Conservation (phyloP, 2,888 invertebrate species). For the Clusia tigrina region DNA sequence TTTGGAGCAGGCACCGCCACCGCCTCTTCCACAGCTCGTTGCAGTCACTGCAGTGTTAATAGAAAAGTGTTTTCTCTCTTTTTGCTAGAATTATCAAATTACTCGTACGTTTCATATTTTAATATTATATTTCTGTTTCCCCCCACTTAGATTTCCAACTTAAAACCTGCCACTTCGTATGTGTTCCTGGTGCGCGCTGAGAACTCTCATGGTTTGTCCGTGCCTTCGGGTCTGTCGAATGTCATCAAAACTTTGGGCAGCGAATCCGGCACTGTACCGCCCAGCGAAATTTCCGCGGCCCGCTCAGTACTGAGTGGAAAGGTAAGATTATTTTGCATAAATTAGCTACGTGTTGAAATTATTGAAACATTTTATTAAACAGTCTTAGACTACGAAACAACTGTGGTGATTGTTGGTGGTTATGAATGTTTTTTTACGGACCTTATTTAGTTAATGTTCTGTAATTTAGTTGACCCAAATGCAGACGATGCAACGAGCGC, state of each 20-base stretch:
- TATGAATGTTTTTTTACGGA: too few relatives aligned
- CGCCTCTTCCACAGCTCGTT: neutral
- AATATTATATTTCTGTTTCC: slow-evolving; percentile 16
- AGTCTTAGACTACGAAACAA: too few relatives aligned
- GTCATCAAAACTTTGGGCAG: slow-evolving; percentile 71
- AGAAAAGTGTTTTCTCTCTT: neutral
- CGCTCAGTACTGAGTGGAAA: slow-evolving; percentile 62
- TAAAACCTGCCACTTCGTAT: slow-evolving; percentile 83
- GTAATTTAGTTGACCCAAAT: too few relatives aligned
- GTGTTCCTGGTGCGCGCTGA: slow-evolving; percentile 86
- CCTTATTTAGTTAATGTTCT: too few relatives aligned
- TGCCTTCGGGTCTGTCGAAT: slow-evolving; percentile 80
- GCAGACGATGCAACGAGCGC: too few relatives aligned
- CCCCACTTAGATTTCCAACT: slow-evolving; percentile 67
- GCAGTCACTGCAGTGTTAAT: neutral
- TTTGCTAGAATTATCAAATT: neutral
- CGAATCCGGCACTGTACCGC: slow-evolving; percentile 61
- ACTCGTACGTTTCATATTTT: neutral
- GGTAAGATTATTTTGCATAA: slow-evolving; percentile 51
- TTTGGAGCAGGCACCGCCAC: too few relatives aligned
- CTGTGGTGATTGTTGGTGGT: too few relatives aligned
- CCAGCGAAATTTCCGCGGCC: slow-evolving; percentile 63
- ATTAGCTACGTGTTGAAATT: neutral
- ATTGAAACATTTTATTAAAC: too few relatives aligned
- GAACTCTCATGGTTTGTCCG: slow-evolving; percentile 84